Conservation (phyloP, 92 coral and sea anemone genomes). For the Pocillopora meandrina region DNA sequence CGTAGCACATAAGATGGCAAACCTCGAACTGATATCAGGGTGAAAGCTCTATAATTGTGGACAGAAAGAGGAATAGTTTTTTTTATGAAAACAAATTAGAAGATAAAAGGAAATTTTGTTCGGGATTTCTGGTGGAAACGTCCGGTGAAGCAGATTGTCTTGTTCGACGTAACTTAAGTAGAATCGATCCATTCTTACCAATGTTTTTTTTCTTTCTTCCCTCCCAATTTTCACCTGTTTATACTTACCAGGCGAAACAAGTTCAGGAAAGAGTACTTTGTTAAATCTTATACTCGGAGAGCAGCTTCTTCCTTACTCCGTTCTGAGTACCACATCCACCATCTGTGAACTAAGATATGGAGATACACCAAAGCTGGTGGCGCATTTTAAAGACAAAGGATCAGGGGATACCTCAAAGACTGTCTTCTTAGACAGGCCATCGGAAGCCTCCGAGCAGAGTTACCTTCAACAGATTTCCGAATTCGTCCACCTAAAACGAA, state of each 20-base stretch:
- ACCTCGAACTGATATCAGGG: too few species aligned
- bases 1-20: too few species aligned
- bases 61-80: too few species aligned
- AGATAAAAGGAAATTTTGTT: too few species aligned
- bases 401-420: neutral
- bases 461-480: slow-evolving; percentile 29
- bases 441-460: neutral
- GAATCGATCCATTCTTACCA: too few species aligned
- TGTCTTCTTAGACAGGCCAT: neutral
- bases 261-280: slow-evolving; percentile 53
- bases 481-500: slow-evolving; percentile 23
- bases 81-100: too few species aligned
- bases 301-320: slow-evolving; percentile 38
- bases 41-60: too few species aligned
- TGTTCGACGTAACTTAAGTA: too few species aligned
- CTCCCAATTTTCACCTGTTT: too few species aligned
- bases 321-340: slow-evolving; percentile 44
- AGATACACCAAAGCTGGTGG: slow-evolving; percentile 1
- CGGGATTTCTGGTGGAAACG: too few species aligned
- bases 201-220: too few species aligned
- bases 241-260: slow-evolving; percentile 32
- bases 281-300: slow-evolving; percentile 52
- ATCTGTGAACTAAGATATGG: slow-evolving; percentile 49
- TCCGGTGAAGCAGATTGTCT: too few species aligned
- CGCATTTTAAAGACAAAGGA: slow-evolving; percentile 29